Evolutionary conservation across 2,888 invertebrate genomes (phyloP).

Genomic region (Lacanobia oleracea): DNA sequence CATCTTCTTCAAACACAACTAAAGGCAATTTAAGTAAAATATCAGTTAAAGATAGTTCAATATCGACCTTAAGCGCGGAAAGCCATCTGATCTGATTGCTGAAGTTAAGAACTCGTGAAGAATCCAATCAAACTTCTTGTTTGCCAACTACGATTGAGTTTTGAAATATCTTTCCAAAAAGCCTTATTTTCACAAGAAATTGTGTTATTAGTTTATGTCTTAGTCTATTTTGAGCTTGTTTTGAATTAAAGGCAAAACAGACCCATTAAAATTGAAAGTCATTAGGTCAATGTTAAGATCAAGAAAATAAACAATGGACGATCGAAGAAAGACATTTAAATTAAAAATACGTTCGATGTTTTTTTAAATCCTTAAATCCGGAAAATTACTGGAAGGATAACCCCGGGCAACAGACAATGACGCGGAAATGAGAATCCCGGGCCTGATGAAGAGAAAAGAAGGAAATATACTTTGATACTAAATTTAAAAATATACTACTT

Average conservation of each 20-base stretch:
- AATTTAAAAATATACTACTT: background rate
- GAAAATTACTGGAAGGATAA: background rate
- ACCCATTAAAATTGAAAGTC: constrained; percentile 24
- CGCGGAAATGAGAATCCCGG: constrained; percentile 8
- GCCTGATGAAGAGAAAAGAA: background rate
- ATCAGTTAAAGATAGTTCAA: constrained; percentile 31
- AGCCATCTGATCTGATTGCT: constrained; percentile 56
- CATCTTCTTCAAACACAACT: background rate
- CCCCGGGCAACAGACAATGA: background rate
- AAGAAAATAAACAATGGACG: constrained; percentile 36
- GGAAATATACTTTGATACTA: background rate
- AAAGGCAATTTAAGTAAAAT: constrained; percentile 3
- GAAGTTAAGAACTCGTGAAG: constrained; percentile 43
- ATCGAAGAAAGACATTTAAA: background rate
- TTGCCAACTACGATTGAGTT: constrained; percentile 62
- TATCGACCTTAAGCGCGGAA: constrained; percentile 19
- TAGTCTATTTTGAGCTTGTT: constrained; percentile 41
- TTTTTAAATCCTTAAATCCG: background rate
- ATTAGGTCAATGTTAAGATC: constrained; percentile 30
- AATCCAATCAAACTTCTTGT: constrained; percentile 67
- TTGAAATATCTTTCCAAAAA: constrained; percentile 44
- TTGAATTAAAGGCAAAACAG: constrained; percentile 36
- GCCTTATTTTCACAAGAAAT: constrained; percentile 17
- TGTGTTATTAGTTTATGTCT: constrained; percentile 33
- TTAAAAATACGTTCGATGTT: background rate